Base-by-base conservation (phyloP, 2,113 vertebrate species). In the Dascyllus trimaculatus region DNA sequence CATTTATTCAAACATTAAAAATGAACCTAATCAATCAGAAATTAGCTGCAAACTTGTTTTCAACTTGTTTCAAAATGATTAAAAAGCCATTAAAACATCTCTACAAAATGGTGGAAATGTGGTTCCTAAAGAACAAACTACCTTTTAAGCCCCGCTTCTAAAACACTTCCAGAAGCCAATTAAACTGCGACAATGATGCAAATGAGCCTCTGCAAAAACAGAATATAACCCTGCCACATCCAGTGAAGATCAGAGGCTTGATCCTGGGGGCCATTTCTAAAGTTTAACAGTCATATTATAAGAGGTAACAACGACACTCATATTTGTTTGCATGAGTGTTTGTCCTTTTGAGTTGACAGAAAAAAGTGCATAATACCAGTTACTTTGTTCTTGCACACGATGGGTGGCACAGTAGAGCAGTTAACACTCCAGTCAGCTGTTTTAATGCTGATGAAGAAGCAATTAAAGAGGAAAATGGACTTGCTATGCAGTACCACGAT, bases 381-480 rank as follows among this genome's bases (percentile, higher is more conserved):
- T 49, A 13, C 26, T 82, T 62, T 70, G 64, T 68, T 71, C 22
- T 13, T 45, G 32, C 57, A 49, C 32, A 0, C 21, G 8, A 38
- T 48, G 62, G 72, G 62, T 49, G 70, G 68, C 56, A 38, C 49
- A 71, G 60, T 63, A n/a, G 61, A 67, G 60, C 15, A 21, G 19
- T 40, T 63, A 64, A 54, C 1, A 32, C 62, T 46, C 57, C 49
- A 66, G 38, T 80, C 71, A 71, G 63, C 64, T 19, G 53, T 68
- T 84, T 82, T 80, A 78, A 78, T 57, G 71, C 68, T 88, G 77
- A 83, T 81, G 81, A 90, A 71, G 64, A 64, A 45, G 32, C 54
- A 74, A 68, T 81, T 75, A 82, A 84, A 84, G 4, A 64, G 65
- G 32, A 77, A 83, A 73, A 78, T 57, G 38, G 80, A 82, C 57